Conservation (phyloP, 1,140 invertebrate species). For the Dendrolimus punctatus region DNA sequence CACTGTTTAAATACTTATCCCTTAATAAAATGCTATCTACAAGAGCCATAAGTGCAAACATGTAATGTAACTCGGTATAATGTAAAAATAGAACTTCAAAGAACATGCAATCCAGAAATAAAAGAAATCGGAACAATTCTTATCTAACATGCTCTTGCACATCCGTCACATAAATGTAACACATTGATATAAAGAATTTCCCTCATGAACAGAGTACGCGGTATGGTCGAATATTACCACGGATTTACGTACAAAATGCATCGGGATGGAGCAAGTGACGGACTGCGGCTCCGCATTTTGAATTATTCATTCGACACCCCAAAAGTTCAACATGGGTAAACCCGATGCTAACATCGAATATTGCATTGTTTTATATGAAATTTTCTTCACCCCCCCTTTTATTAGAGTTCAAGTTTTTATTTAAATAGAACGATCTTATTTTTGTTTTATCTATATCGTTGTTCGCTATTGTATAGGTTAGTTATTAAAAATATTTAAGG, state of each 20-base stretch:
- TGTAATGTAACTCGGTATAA: no score
- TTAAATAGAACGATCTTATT: constrained; percentile 8
- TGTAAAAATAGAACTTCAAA: no score
- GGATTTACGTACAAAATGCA: constrained; percentile 57
- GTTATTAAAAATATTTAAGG: no score
- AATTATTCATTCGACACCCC: constrained; percentile 55
- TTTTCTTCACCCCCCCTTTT: constrained; percentile 13
- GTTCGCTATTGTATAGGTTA: no score
- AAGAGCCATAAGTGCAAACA: no score
- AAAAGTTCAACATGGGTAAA: constrained; percentile 30
- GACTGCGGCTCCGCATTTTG: constrained; percentile 49
- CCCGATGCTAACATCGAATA: constrained; percentile 27
- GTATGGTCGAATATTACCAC: constrained; percentile 37
- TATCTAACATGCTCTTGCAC: constrained; percentile 6
- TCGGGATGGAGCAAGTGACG: constrained; percentile 35
- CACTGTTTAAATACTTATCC: no score
- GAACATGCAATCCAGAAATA: no score
- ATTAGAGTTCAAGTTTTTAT: constrained; percentile 12
- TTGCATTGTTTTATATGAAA: constrained; percentile 51
- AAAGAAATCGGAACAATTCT: no score
- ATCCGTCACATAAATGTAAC: constrained; percentile 20
- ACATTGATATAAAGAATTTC: constrained; percentile 30
- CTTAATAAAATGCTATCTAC: no score
- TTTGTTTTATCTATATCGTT: constrained; percentile 1
- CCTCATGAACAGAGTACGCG: constrained; percentile 35